phyloP scores from a whole-genome alignment of 1,140 invertebrate species.

The Drosophila erecta region DNA sequence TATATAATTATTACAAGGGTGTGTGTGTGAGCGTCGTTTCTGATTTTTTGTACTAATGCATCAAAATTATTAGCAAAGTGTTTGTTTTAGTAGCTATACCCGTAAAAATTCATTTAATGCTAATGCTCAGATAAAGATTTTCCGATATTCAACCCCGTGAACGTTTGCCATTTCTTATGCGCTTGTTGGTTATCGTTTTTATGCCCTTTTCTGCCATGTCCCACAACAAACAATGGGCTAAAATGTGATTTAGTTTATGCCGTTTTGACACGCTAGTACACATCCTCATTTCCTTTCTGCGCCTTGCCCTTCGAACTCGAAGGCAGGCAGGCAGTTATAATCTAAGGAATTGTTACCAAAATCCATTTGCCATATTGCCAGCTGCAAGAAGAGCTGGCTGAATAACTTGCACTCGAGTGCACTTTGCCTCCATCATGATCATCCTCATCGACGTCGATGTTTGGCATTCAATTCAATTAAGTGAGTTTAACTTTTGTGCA shows the following conservation, averaged over 20 bases:
- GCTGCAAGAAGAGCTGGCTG: conserved; percentile 1
- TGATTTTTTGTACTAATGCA: too few relatives aligned
- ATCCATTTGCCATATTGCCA: conserved; percentile 65
- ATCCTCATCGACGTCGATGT: conserved; percentile 25
- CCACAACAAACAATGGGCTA: conserved; percentile 54
- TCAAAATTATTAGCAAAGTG: not conserved
- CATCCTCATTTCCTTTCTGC: conserved; percentile 3
- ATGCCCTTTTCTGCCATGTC: conserved; percentile 57
- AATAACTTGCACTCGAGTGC: conserved; percentile 59
- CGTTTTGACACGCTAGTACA: conserved; percentile 73
- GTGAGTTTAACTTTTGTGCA: conserved; percentile 48
- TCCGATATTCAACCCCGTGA: not conserved
- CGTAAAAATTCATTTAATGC: conserved; percentile 16
- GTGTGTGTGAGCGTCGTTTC: too few relatives aligned
- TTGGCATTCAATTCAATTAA: conserved; percentile 79
- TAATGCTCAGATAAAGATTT: conserved; percentile 15
- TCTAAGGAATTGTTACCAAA: conserved; percentile 39
- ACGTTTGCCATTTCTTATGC: conserved; percentile 41
- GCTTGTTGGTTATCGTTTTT: conserved; percentile 64
- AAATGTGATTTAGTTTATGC: conserved; percentile 79
- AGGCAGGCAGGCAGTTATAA: conserved; percentile 54
- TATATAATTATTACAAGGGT: too few relatives aligned
- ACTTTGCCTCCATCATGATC: conserved; percentile 37
- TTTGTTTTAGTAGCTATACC: not conserved
- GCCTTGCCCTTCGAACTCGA: not conserved